These are phyloP conservation scores for Bungarus multicinctus DNA, from an alignment of 2,113 vertebrate genomes.

Conservation along the genomic window DNA sequence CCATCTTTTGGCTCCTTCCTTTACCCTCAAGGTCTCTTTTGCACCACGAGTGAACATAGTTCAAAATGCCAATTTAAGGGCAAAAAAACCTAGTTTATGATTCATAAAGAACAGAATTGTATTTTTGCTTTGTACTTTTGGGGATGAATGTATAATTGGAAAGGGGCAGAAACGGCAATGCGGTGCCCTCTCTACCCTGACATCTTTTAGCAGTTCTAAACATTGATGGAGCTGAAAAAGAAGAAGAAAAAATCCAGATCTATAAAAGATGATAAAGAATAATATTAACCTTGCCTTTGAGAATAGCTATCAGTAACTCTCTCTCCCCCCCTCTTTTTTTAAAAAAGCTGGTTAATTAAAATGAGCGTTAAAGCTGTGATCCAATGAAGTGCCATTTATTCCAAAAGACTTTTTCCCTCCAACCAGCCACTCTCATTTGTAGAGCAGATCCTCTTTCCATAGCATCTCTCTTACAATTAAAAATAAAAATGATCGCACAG, in stretches of 20 bases:
- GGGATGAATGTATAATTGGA: constrained; percentile 67
- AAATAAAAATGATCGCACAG: constrained; percentile 17
- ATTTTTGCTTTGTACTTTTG: constrained; percentile 64
- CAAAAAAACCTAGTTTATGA: constrained; percentile 57
- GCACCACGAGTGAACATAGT: constrained; percentile 53
- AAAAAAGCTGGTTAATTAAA: constrained; percentile 11
- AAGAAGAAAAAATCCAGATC: not conserved
- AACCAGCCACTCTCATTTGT: not conserved
- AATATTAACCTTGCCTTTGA: constrained; percentile 42
- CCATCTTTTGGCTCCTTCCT: constrained; percentile 69
- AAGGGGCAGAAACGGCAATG: constrained; percentile 56
- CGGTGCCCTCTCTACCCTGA: constrained; percentile 44
- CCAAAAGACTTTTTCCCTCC: constrained; percentile 46
- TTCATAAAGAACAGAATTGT: constrained; percentile 64
- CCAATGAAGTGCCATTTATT: constrained; percentile 45
- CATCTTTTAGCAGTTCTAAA: constrained; percentile 61
- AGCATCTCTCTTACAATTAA: not conserved
- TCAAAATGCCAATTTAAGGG: constrained; percentile 72
- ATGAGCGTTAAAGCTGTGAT: constrained; percentile 13
- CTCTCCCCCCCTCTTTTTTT: not conserved
- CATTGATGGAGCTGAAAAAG: constrained; percentile 50
- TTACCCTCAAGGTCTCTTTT: constrained; percentile 62
- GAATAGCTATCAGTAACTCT: constrained; percentile 17
- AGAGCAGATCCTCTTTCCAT: not conserved
- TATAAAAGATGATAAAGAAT: constrained; percentile 53